Evolutionary conservation across 2,888 invertebrate species (phyloP).

Genomic region (Chesias legatella): DNA sequence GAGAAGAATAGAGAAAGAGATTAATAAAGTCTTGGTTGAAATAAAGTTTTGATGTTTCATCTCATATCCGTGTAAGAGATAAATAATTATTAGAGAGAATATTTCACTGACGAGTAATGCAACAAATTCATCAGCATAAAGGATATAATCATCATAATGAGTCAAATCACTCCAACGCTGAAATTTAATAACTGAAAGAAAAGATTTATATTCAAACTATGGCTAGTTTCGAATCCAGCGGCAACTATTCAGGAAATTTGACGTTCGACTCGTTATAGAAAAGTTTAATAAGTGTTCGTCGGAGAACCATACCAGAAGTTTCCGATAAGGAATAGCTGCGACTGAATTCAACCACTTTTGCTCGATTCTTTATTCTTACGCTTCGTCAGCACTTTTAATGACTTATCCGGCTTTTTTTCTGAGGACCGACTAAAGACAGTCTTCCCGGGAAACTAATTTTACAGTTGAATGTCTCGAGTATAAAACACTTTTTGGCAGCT

Average conservation of each 20-base stretch:
- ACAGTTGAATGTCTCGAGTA: constrained; percentile 14
- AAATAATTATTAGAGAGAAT: too few relatives aligned
- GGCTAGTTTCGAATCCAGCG: constrained; percentile 32
- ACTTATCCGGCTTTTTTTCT: constrained; percentile 67
- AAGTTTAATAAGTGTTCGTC: constrained; percentile 67
- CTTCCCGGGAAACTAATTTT: constrained; percentile 41
- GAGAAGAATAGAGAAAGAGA: too few relatives aligned
- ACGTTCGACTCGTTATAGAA: constrained; percentile 55
- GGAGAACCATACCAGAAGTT: constrained; percentile 65
- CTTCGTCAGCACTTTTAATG: constrained; percentile 73
- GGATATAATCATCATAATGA: background rate
- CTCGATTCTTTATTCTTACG: constrained; percentile 61
- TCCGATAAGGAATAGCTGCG: constrained; percentile 56
- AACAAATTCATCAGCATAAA: too few relatives aligned
- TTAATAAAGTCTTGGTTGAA: too few relatives aligned
- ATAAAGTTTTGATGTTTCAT: too few relatives aligned
- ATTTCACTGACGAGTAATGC: too few relatives aligned
- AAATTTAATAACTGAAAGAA: constrained; percentile 22
- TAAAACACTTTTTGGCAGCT: constrained; percentile 9
- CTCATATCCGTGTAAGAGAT: too few relatives aligned
- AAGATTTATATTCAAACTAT: constrained; percentile 24
- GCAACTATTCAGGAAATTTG: constrained; percentile 51
- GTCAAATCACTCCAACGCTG: background rate
- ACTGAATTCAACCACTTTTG: constrained; percentile 63
- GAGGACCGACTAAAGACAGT: constrained; percentile 46